Evolutionary conservation across 2,888 invertebrate species (phyloP), one percentile per base, ranked within the genome.

Genomic region (Caenorhabditis afra): DNA sequence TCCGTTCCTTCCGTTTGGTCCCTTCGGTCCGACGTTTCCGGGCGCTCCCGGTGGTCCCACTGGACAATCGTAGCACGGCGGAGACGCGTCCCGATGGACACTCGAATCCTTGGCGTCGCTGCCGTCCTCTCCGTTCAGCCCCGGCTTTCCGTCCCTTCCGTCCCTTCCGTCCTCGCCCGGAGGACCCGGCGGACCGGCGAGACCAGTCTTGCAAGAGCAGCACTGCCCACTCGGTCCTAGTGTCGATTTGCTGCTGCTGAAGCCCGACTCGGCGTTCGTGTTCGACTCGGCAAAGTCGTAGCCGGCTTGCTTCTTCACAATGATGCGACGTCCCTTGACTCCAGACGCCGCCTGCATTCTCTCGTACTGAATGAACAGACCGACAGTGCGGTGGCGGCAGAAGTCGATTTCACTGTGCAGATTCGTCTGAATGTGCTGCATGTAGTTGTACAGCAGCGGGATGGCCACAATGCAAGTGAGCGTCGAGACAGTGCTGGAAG

Each of bases 401-500:
- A 86, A 87, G 66, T 87, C 87, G 45, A 87, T 84, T 82, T 88
- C 88, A 23, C 82, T 85, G 62, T 87, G 87, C 22, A 90, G 79
- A 22, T 86, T 81, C 1, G 87, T 83, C 64, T 89, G 89, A 20
- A 90, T 86, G 61, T 86, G 85, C 50, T 88, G 88, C 78, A 89
- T 85, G 81, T 90, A 90, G 70, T 85, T 88, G 84, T 88, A 90
- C 35, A 90, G 81, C 79, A 88, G 83, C 7, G 90, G 90, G 41
- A 90, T 84, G 68, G 86, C 83, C 12, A 90, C 80, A 39, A 87
- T 86, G 64, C 88, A 88, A 2, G 87, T 86, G 18, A 89, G 57
- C 2, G 87, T 87, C 18, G 90, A 88, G 20, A 90, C 85, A 14
- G 89, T 89, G 67, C 86, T 86, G 78, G 12, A 81, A 5, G 29